phyloP scores from a whole-genome alignment of 2,888 invertebrate species.

The Galerucella pusilla region DNA sequence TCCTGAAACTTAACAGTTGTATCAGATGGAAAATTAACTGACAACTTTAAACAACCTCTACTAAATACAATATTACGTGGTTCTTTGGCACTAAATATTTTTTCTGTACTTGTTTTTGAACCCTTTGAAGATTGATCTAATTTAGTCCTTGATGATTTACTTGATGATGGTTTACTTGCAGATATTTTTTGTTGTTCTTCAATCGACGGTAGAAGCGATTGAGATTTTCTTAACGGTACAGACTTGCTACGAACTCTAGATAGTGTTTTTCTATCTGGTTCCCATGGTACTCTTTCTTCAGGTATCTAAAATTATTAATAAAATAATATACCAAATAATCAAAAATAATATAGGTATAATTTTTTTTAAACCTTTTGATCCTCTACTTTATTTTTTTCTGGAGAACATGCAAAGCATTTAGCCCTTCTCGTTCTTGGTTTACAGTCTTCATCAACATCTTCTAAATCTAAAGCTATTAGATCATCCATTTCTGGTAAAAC shows the following conservation, averaged over 20 bases:
- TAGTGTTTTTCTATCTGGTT: constrained; percentile 57
- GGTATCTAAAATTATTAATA: constrained; percentile 54
- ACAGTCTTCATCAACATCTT: constrained; percentile 33
- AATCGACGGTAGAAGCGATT: constrained; percentile 37
- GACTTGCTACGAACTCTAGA: constrained; percentile 54
- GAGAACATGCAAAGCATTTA: constrained; percentile 52
- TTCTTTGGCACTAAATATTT: constrained; percentile 40
- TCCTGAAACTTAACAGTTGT: constrained; percentile 58
- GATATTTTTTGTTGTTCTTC: constrained; percentile 37
- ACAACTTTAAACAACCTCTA: constrained; percentile 60
- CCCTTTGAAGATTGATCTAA: neutral
- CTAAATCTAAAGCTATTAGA: constrained; percentile 40
- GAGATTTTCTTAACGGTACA: constrained; percentile 51
- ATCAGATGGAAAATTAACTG: constrained; percentile 63
- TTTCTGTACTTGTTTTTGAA: neutral
- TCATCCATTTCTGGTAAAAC: constrained; percentile 47
- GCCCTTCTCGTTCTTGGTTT: constrained; percentile 44
- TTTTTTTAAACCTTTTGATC: constrained; percentile 27
- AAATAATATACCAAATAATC: constrained; percentile 5
- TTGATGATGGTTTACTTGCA: constrained; percentile 29
- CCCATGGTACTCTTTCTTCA: constrained; percentile 64
- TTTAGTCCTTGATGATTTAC: constrained; percentile 20
- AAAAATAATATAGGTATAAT: neutral
- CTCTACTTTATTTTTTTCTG: constrained; percentile 34
- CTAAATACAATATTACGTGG: constrained; percentile 59